Percentiles rank a stretch among this genome's conserved stretches.
phyloP scores from a whole-genome alignment of 2,113 vertebrate species.

The Pomatostomus ruficeps region DNA sequence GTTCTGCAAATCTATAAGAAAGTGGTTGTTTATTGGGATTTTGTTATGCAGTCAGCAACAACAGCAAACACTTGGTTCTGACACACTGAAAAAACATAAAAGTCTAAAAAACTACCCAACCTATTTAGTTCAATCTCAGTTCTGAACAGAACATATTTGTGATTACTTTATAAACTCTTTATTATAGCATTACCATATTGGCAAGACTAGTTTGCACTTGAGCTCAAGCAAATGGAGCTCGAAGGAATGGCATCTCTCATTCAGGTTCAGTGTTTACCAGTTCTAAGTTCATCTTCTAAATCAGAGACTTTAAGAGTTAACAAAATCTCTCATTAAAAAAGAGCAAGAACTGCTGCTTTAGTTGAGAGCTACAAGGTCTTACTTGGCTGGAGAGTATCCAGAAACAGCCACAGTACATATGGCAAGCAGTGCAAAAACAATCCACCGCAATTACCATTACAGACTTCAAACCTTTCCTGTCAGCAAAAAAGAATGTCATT shows the following conservation, averaged over 20 bases:
- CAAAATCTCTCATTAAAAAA: neutral
- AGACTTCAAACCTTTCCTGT: neutral
- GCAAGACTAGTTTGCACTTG: neutral
- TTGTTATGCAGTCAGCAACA: neutral
- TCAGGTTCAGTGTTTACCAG: neutral
- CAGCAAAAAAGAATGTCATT: neutral
- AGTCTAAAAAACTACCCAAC: neutral
- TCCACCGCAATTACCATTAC: neutral
- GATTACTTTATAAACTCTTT: neutral
- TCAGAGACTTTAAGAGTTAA: neutral
- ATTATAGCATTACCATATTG: neutral
- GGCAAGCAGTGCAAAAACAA: neutral
- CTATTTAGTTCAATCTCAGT: neutral
- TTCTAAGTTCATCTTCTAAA: neutral
- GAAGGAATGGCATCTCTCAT: neutral
- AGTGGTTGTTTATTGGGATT: neutral
- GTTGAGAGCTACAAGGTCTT: neutral
- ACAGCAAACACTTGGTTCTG: neutral
- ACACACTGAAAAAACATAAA: neutral
- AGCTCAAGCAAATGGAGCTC: neutral
- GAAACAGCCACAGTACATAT: constrained; percentile 10
- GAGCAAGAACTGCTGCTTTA: neutral
- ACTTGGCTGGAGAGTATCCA: neutral
- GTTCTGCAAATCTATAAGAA: neutral
- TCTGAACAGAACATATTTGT: neutral